Percentiles rank a stretch among this genome's conserved stretches.
These are phyloP conservation scores for Eretmocerus hayati DNA, from an alignment of 2,888 invertebrate species.

Conservation along the genomic window DNA sequence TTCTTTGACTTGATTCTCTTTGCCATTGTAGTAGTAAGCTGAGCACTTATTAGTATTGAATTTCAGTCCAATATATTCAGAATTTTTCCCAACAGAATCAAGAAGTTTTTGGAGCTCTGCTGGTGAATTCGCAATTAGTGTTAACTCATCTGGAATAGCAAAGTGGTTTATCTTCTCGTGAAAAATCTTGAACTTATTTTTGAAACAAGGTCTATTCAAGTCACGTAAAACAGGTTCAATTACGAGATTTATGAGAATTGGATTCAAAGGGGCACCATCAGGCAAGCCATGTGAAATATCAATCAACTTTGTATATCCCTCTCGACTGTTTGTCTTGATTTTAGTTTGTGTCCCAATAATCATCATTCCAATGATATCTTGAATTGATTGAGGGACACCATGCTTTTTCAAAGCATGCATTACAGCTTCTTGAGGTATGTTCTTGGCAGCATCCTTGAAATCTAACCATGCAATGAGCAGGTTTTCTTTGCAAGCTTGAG, in stretches of 20 bases:
- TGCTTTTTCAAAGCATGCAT: constrained; percentile 19
- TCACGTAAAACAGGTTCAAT: constrained; percentile 28
- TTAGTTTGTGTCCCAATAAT: constrained; percentile 22
- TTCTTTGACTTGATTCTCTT: constrained; percentile 7
- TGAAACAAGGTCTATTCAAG: not conserved
- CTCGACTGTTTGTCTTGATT: constrained; percentile 14
- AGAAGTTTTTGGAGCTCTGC: constrained; percentile 18
- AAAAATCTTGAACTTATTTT: constrained; percentile 3
- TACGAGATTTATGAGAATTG: constrained; percentile 36
- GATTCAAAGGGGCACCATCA: constrained; percentile 37
- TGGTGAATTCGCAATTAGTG: constrained; percentile 7
- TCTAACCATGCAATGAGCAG: constrained; percentile 39
- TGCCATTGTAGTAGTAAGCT: constrained; percentile 25
- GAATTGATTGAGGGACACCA: constrained; percentile 10
- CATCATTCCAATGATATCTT: constrained; percentile 19
- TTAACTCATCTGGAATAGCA: constrained; percentile 15
- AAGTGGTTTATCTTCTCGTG: not conserved
- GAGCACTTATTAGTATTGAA: constrained; percentile 35
- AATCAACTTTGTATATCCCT: constrained; percentile 25
- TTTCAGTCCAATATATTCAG: constrained; percentile 24
- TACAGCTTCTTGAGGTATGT: constrained; percentile 35
- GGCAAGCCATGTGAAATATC: constrained; percentile 31
- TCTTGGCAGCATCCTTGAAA: constrained; percentile 40
- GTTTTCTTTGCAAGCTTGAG: constrained; percentile 15
- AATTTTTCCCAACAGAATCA: constrained; percentile 5